phyloP scores from a whole-genome alignment of 2,113 vertebrate genomes.

The Lophotis ruficrista region DNA sequence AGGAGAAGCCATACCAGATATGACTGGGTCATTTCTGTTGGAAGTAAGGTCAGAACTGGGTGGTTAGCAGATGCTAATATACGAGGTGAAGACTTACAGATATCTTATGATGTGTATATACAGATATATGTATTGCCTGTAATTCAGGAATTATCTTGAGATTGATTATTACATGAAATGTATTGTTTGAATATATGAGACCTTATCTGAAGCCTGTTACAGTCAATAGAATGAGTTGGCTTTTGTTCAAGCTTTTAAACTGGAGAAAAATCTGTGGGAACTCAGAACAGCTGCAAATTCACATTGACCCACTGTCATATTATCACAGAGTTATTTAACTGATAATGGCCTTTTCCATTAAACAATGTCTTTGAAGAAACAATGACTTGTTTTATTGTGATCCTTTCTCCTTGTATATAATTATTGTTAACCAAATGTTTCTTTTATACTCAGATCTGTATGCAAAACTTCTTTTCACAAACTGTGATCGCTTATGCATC shows the following conservation, averaged over 20 bases:
- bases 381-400: constrained; percentile 4
- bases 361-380: constrained; percentile 13
- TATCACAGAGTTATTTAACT: constrained; percentile 17
- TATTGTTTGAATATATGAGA: background rate
- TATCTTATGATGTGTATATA: background rate
- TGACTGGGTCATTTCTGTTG: background rate
- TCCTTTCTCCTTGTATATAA: background rate
- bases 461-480: background rate
- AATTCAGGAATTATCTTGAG: background rate
- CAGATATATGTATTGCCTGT: background rate
- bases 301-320: background rate
- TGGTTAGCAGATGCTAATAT: background rate
- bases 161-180: background rate
- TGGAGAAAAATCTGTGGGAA: background rate
- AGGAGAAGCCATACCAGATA: background rate
- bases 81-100: background rate
- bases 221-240: background rate
- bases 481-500: background rate
- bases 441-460: background rate
- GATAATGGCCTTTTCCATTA: background rate
- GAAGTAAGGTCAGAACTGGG: background rate
- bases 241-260: constrained; percentile 33
- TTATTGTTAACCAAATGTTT: background rate
- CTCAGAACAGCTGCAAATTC: constrained; percentile 5
- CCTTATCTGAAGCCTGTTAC: background rate